Evolutionary conservation across 2,113 vertebrate species (phyloP), one percentile per base, ranked within the genome.

Genomic region (Scartelaos histophorus): DNA sequence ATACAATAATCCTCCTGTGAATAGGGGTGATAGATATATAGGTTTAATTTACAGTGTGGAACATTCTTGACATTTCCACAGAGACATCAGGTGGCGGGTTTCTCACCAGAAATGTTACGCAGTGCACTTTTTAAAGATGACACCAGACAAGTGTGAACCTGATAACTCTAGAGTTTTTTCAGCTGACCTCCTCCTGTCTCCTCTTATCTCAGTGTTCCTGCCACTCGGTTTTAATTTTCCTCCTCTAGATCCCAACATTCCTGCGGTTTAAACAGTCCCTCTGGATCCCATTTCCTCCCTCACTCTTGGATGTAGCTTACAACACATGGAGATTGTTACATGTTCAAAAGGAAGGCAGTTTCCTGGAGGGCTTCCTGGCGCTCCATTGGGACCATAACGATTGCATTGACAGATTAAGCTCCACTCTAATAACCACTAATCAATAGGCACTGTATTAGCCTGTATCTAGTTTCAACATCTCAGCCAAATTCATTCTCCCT

Each of bases 281-380:
- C 75, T 84, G 83, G 84, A 84, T 85, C 75, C 53, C 68, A 84
- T 89, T 88, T 85, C 76, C 76, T 45, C 38, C 66, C 71, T 80
- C 67, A 61, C 73, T 69, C 71, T 76, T 77, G 46, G 71, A 78
- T 35, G 49, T 61, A 84, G 85, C 81, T 81, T 73, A 73, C 82
- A 78, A 85, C 90, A 91, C 80, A 89, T 83, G 82, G 82, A 88
- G 68, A 58, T 78, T 71, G 81, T 92, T 90, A 90, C 75, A 66
- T 56, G 64, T 75, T 85, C 73, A 81, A 85, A 80, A 76, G 82
- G 72, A 78, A 10, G 9, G 67, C 45, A 64, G 54, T 78, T 79
- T 73, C 69, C 79, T 82, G 69, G 34, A 75, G 71, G 74, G 81
- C 75, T 29, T 46, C 43, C 45, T 13, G 69, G 34, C 51, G 54